Conservation (phyloP, 1,140 invertebrate genomes). For the Tetranychus urticae region DNA sequence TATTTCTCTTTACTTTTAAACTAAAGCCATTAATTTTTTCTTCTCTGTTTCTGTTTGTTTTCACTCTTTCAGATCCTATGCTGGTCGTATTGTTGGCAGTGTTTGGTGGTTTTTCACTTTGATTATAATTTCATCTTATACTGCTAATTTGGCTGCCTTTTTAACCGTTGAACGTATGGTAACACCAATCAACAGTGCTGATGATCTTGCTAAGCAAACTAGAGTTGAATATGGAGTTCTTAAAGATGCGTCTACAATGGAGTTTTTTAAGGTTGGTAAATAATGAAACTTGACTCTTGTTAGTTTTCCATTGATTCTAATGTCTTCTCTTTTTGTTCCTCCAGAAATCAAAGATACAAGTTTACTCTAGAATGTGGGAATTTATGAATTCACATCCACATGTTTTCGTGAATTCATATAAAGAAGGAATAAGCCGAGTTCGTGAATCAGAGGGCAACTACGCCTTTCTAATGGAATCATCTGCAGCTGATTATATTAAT, state of each 20-base stretch:
- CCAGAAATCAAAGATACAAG: constrained; percentile 22
- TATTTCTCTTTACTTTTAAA: not conserved
- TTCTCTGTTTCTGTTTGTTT: not conserved
- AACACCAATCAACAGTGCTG: constrained; percentile 72
- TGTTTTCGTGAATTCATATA: constrained; percentile 21
- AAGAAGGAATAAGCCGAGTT: constrained; percentile 22
- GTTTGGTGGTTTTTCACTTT: constrained; percentile 99
- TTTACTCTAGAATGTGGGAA: constrained; percentile 29
- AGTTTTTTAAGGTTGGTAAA: constrained; percentile 58
- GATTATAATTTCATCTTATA: constrained; percentile 40
- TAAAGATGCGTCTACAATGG: constrained; percentile 58
- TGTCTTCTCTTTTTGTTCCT: constrained; percentile 15
- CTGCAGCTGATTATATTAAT: constrained; percentile 21
- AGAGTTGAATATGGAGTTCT: constrained; percentile 73
- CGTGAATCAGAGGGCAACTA: constrained; percentile 28
- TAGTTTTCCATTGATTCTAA: not conserved
- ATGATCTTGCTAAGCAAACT: constrained; percentile 74
- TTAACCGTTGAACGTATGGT: constrained; percentile 73
- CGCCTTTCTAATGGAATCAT: constrained; percentile 31
- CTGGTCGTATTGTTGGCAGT: constrained; percentile 76
- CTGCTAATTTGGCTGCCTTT: constrained; percentile 56
- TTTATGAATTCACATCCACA: constrained; percentile 21
- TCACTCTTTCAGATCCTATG: constrained; percentile 44
- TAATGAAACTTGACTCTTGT: no score
- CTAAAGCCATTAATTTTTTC: not conserved